Evolutionary conservation across 2,888 invertebrate genomes (phyloP), one percentile per base, ranked within the genome.

Genomic region (Limenitis camilla): DNA sequence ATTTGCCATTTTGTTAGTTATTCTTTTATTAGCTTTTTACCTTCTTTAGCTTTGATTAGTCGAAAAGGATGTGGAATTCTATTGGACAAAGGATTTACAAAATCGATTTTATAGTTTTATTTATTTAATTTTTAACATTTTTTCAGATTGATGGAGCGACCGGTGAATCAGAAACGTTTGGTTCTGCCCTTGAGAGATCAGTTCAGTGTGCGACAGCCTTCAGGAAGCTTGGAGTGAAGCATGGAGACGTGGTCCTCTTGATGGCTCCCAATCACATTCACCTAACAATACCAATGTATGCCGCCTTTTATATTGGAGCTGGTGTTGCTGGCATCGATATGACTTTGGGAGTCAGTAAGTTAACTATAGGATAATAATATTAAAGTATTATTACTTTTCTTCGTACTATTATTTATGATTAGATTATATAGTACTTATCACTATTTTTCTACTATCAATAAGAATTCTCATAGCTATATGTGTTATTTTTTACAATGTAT

Each of bases 231-330:
- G 88, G 86, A 0, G 52, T 89, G 5, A 60, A 68, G 39, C 60
- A 64, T 3, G 78, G 83, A 3, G 89, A 89, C 53, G 78, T 88
- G 2, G 68, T 89, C 31, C 61, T 78, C 0, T 60, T 88, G 4
- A 88, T 89, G 76, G 85, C 80, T 4, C 78, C 81, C 0, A 89
- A 84, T 58, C 82, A 84, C 49, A 56, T 88, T n/a, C 78, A 89
- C 52, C 59, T 81, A 11, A 64, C 74, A 5, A 74, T 88, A 40
- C 88, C 89, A 0, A 74, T 85, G 43, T 78, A 89, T 42, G 88
- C 88, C 1, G 77, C 84, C 0, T 61, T 87, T 6, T 89, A 81
- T 57, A 65, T 87, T 5, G 89, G 89, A 0, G 69, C 79, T 0
- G 65, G 66, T 4, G 65, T 78, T 2, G 72, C 77, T 7, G 72